Evolutionary conservation across 2,888 invertebrate genomes (phyloP).

Genomic region (Caenorhabditis uteleia): DNA sequence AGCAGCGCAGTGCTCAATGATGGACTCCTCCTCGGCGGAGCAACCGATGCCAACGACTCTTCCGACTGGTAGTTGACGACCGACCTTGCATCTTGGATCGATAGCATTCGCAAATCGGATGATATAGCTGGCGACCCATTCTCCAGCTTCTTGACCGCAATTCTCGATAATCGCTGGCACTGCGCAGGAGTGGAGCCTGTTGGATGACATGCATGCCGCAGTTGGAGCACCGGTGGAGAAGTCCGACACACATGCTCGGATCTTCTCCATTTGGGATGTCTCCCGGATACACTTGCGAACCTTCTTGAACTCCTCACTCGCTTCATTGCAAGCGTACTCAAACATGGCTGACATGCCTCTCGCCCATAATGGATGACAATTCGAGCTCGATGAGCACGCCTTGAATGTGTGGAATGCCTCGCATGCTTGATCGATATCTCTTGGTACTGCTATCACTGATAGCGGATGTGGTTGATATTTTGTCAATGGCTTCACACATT

Average conservation of each 20-base stretch:
- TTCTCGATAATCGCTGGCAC: constrained; percentile 44
- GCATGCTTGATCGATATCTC: constrained; percentile 65
- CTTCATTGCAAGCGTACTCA: constrained; percentile 64
- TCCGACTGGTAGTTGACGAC: constrained; percentile 48
- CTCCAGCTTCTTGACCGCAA: constrained; percentile 45
- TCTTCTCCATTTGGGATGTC: constrained; percentile 32
- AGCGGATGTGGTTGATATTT: constrained; percentile 66
- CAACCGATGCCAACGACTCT: constrained; percentile 60
- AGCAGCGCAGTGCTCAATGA: constrained; percentile 65
- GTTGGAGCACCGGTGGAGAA: constrained; percentile 66
- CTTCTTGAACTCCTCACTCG: constrained; percentile 54
- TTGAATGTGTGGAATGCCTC: constrained; percentile 60
- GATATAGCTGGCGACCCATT: constrained; percentile 59
- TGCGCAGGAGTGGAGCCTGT: constrained; percentile 59
- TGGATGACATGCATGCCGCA: constrained; percentile 64
- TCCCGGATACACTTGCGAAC: constrained; percentile 43
- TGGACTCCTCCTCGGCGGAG: constrained; percentile 58
- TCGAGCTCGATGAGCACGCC: constrained; percentile 41
- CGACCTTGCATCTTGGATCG: constrained; percentile 59
- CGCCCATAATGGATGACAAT: constrained; percentile 65
- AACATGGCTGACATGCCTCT: constrained; percentile 68
- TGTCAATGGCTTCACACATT: constrained; percentile 64
- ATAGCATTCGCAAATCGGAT: constrained; percentile 63
- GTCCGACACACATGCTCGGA: constrained; percentile 59
- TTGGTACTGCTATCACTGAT: constrained; percentile 64